Conservation (phyloP, 1,140 invertebrate species). For the Galleria mellonella region DNA sequence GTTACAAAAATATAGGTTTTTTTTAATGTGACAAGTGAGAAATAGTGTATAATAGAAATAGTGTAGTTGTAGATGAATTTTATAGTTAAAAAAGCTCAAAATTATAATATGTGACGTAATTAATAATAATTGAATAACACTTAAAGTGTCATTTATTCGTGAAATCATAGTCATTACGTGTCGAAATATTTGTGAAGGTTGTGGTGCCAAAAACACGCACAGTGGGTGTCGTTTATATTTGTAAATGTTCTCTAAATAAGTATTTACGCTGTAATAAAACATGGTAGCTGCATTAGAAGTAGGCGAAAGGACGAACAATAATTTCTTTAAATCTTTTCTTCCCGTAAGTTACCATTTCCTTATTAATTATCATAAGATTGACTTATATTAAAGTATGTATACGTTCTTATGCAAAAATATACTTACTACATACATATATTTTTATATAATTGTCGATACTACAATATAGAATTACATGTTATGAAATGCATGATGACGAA, state of each 20-base stretch:
- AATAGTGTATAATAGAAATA: neutral
- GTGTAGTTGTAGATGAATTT: neutral
- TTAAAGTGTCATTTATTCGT: no score
- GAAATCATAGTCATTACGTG: neutral
- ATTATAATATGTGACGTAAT: no score
- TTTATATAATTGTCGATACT: no score
- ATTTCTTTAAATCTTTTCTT: conserved; percentile 55
- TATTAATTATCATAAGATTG: no score
- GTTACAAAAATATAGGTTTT: neutral
- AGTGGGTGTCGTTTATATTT: conserved; percentile 8
- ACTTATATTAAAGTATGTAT: no score
- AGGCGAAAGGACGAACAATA: conserved; percentile 38
- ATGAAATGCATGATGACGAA: no score
- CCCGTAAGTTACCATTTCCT: conserved; percentile 39
- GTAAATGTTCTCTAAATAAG: conserved; percentile 31
- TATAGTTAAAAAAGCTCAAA: neutral
- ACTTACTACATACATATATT: no score
- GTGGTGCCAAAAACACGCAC: conserved; percentile 7
- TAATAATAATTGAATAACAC: no score
- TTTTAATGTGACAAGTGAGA: neutral
- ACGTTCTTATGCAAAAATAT: no score
- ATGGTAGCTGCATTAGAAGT: conserved; percentile 49
- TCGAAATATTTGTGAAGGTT: conserved; percentile 25
- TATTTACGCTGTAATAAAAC: conserved; percentile 26
- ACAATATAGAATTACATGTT: no score